Conservation (phyloP, 2,888 invertebrate genomes). For the Herminia tarsipennalis region DNA sequence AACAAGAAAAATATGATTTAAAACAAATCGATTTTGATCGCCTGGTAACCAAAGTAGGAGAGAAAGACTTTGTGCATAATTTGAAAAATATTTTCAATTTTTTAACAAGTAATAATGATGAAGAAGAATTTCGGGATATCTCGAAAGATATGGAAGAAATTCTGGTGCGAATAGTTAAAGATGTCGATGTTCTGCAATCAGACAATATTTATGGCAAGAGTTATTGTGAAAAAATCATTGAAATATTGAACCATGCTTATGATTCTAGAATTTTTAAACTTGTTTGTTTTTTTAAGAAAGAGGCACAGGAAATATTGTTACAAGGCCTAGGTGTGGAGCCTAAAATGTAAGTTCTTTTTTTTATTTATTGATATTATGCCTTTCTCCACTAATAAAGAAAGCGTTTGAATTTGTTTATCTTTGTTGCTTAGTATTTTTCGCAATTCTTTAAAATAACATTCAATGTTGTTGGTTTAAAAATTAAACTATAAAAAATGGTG, state of each 20-base stretch:
- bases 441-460: too few relatives aligned
- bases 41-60: background rate
- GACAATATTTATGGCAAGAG: conserved; percentile 20
- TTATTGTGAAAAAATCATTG: conserved; percentile 31
- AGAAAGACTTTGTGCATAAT: conserved; percentile 27
- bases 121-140: conserved; percentile 38
- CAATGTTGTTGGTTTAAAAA: too few relatives aligned
- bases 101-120: conserved; percentile 31
- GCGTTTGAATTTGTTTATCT: too few relatives aligned
- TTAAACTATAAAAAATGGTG: too few relatives aligned
- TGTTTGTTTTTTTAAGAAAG: conserved; percentile 25
- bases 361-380: background rate
- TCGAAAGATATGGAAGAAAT: conserved; percentile 36
- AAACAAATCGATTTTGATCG: background rate
- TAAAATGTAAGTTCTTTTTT: conserved; percentile 2
- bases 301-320: background rate
- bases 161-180: conserved; percentile 37
- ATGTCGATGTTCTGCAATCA: conserved; percentile 32
- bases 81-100: conserved; percentile 36
- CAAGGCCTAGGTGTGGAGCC: background rate
- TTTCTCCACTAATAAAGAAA: too few relatives aligned
- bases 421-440: too few relatives aligned
- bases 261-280: conserved; percentile 24
- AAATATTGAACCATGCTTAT: conserved; percentile 29
- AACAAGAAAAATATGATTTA: too few relatives aligned